A percentile compares a stretch with the other conserved stretches of the same genome.
These are phyloP conservation scores for Calidris pygmaea DNA, from an alignment of 2,113 vertebrate genomes.

Conservation along the genomic window DNA sequence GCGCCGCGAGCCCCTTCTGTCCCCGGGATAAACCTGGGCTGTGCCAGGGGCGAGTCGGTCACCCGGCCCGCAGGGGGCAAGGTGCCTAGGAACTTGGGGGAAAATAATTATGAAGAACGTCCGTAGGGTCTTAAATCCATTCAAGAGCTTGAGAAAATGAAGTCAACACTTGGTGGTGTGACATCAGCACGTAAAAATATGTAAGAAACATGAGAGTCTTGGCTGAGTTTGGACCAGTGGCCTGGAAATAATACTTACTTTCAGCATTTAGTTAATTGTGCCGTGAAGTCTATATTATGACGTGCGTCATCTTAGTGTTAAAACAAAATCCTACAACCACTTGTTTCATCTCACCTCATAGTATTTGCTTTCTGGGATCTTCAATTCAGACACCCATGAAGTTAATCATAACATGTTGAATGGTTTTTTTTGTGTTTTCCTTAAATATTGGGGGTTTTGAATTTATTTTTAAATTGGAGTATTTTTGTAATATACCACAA, in stretches of 20 bases:
- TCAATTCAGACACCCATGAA: neutral
- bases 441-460: neutral
- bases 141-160: neutral
- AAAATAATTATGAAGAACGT: neutral
- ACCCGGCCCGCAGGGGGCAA: accelerated
- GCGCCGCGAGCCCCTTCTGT: neutral
- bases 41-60: accelerated
- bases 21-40: accelerated
- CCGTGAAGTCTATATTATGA: neutral
- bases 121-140: neutral
- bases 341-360: neutral
- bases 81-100: neutral
- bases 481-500: neutral
- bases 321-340: neutral
- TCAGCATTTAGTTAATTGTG: neutral
- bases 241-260: neutral
- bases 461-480: neutral
- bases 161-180: neutral
- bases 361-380: neutral
- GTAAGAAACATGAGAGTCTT: accelerated
- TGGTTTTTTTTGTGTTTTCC: neutral
- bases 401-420: neutral
- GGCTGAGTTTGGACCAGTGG: neutral
- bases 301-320: neutral
- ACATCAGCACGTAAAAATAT: neutral